Evolutionary conservation across 2,797 vertebrate genomes (phyloP), one percentile per base, ranked within the genome.

Genomic region (Mormyrops boulengeri): DNA sequence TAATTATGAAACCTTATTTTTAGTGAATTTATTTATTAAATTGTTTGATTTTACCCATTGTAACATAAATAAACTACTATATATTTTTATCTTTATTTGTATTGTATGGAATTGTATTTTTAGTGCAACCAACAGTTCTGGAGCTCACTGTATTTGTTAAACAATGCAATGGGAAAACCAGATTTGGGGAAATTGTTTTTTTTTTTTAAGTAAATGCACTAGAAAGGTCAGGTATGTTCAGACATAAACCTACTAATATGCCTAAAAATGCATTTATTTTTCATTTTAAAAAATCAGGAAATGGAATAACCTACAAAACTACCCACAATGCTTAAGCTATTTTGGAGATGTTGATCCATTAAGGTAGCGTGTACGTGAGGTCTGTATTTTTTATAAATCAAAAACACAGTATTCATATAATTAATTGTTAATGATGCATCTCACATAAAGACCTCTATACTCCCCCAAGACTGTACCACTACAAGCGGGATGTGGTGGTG

Each of bases 401-500:
- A 49, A 22, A 30, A 22, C 57, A 5, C n/a, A 88, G n/a, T 26
- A 69, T 73, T 50, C 4, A 26, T 22, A 50, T 47, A 26, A 19
- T 88, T 47, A 30, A 44, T 9, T 84, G 19, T 62, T 14, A 17
- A 7, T 77, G 49, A 53, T 57, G 17, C 26, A 60, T 89, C 53
- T 89, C 38, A 86, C n/a, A 50, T 60, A 84, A 89, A 89, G 88
- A 77, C 88, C 57, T 86, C 82, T 62, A 85, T 55, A 66, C n/a
- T 84, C 82, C 55, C 26, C 26, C 5, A 7, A 85, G 55, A 11
- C 38, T 85, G 22, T 60, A 26, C 11, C 73, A 38, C 77, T n/a
- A 44, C n/a, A 3, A 47, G 30, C 2, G 26, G 7, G 11, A 55
- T 34, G 50, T 14, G 82, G 47, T 47, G 3, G 2, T 17, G 82